phyloP scores from a whole-genome alignment of 2,888 invertebrate species.

The Hemaris fuciformis region DNA sequence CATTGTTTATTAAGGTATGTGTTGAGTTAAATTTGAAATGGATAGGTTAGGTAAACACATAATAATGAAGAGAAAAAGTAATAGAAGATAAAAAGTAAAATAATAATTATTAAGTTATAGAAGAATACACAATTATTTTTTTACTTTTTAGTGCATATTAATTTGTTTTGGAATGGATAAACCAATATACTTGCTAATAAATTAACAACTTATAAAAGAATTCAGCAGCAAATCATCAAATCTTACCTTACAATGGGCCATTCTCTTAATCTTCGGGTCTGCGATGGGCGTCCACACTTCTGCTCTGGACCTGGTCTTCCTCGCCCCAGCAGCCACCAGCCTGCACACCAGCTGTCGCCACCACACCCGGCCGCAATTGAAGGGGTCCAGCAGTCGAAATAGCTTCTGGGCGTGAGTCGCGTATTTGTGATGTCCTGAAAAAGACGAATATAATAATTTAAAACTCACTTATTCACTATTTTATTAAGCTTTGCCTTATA shows the following conservation, averaged over 20 bases:
- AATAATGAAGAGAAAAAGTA: too few species aligned
- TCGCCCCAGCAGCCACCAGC: slow-evolving; percentile 56
- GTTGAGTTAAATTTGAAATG: too few species aligned
- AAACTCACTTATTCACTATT: too few species aligned
- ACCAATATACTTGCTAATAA: background rate
- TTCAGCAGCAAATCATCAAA: background rate
- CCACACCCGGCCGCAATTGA: slow-evolving; percentile 60
- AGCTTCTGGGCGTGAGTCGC: slow-evolving; percentile 61
- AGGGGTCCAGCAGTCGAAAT: slow-evolving; percentile 59
- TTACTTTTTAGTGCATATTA: too few species aligned
- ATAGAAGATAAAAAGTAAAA: too few species aligned
- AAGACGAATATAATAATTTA: background rate
- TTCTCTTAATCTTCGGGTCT: slow-evolving; percentile 32
- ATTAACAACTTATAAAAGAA: background rate
- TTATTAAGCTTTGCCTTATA: too few species aligned
- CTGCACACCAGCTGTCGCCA: slow-evolving; percentile 64
- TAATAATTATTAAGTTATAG: too few species aligned
- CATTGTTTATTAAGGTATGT: too few species aligned
- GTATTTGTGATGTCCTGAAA: slow-evolving; percentile 62
- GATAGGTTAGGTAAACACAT: too few species aligned
- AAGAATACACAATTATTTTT: too few species aligned
- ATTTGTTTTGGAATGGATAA: too few species aligned
- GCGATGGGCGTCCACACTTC: slow-evolving; percentile 49
- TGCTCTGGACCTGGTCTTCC: slow-evolving; percentile 50
- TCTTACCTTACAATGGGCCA: slow-evolving; percentile 65